A percentile compares a stretch with the other conserved stretches of the same genome.
Evolutionary conservation across 2,888 invertebrate genomes (phyloP).

Genomic region (Drosophila mayaguana): DNA sequence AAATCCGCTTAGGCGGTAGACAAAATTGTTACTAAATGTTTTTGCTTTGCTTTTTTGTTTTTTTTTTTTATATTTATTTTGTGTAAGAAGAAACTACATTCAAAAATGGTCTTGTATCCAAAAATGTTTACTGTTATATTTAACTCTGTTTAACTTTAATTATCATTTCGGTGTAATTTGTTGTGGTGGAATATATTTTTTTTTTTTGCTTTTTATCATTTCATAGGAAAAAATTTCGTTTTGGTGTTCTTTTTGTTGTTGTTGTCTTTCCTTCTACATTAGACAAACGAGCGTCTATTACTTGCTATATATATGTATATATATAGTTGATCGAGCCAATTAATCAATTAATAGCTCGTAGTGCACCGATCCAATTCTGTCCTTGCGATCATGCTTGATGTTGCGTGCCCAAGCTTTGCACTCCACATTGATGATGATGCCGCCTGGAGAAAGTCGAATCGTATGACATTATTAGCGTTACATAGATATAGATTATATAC

Average conservation of each 20-base stretch:
- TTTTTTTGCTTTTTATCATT: neutral
- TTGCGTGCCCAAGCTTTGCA: constrained; percentile 91
- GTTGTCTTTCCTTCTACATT: constrained; percentile 10
- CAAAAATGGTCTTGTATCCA: constrained; percentile 45
- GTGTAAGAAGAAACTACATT: constrained; percentile 52
- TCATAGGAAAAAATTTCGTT: constrained; percentile 41
- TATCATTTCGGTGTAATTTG: constrained; percentile 10
- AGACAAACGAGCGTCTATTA: constrained; percentile 30
- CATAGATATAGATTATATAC: constrained; percentile 80
- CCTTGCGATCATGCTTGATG: constrained; percentile 89
- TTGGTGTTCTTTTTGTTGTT: constrained; percentile 51
- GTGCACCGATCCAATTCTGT: constrained; percentile 90
- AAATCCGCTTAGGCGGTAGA: constrained; percentile 54
- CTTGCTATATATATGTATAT: constrained; percentile 14
- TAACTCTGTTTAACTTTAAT: constrained; percentile 12
- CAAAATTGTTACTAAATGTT: constrained; percentile 41
- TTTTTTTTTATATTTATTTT: constrained; percentile 18
- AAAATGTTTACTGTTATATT: constrained; percentile 38
- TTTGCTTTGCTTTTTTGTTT: constrained; percentile 12
- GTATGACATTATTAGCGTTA: neutral
- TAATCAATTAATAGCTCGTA: constrained; percentile 89
- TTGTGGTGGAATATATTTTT: neutral
- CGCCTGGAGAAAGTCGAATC: constrained; percentile 82
- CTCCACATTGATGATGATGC: constrained; percentile 88
- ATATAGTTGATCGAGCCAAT: constrained; percentile 40